Evolutionary conservation across 2,888 invertebrate species (phyloP), one percentile per base, ranked within the genome.

Genomic region (Agapetus fuscipes): DNA sequence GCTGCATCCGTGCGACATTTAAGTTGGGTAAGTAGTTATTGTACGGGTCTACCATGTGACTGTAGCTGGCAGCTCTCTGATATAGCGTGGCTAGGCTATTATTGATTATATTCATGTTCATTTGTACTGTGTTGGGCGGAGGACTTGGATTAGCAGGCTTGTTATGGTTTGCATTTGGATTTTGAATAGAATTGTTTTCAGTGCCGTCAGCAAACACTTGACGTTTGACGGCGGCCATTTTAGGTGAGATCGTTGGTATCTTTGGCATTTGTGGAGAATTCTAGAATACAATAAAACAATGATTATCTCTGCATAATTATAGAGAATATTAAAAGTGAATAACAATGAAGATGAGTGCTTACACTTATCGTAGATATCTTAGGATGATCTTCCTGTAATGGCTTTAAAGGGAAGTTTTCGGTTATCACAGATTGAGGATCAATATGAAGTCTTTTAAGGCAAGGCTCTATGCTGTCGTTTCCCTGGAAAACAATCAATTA

Each of bases 401-500:
- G 41, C 31, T 47, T 44, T 16, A 47, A 33, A 10, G 46, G 46
- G 7, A 29, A 42, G 39, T 51, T 51, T 27, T 43, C 35, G 26
- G 13, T 11, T 10, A 28, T 9, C 13, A n/a, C 14, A 26, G 9
- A 26, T 20, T 3, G 3, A 7, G 20, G 15, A 25, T 25, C 31
- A 17, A 40, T 17, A 13, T 20, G 16, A 10, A 28, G 37, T 29
- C 27, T 43, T 15, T 45, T 45, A 15, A 34, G 20, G 26, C 28
- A 24, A 20, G 28, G 39, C 30, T 42, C 39, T 33, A 34, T 25
- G n/a, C n/a, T n/a, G n/a, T n/a, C n/a, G n/a, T n/a, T n/a, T 16
- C 34, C 34, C 13, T 39, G 25, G n/a, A 24, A 12, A 25, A 16
- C 20, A 3, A 13, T 17, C 43, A n/a, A n/a, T n/a, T n/a, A n/a